These are phyloP conservation scores for Cerastis leucographa DNA, from an alignment of 2,888 invertebrate genomes.

Conservation along the genomic window DNA sequence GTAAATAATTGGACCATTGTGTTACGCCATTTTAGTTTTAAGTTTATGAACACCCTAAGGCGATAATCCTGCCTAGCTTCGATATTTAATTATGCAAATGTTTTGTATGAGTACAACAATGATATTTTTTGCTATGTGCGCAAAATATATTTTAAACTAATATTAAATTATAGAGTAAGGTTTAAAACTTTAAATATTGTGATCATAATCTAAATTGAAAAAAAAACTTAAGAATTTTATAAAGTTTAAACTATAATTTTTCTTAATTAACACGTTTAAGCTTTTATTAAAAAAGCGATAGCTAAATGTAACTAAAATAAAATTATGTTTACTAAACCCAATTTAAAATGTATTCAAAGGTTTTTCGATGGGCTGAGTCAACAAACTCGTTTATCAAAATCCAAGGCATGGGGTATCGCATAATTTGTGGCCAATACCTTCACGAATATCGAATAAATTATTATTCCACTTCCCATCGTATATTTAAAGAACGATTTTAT, in stretches of 20 bases:
- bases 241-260: no score
- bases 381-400: slow-evolving; percentile 53
- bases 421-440: slow-evolving; percentile 43
- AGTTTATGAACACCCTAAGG: slow-evolving; percentile 26
- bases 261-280: background rate
- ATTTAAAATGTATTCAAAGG: background rate
- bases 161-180: slow-evolving; percentile 5
- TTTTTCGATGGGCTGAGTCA: slow-evolving; percentile 31
- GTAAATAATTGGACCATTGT: slow-evolving; percentile 5
- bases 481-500: slow-evolving; percentile 51
- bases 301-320: background rate
- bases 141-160: slow-evolving; percentile 9
- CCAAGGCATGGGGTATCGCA: slow-evolving; percentile 34
- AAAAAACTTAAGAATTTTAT: background rate
- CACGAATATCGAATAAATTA: slow-evolving; percentile 61
- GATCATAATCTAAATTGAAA: background rate
- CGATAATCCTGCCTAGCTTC: slow-evolving; percentile 27
- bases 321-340: background rate
- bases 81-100: slow-evolving; percentile 22
- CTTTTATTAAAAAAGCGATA: background rate
- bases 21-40: slow-evolving; percentile 25
- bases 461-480: slow-evolving; percentile 33
- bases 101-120: slow-evolving; percentile 3
- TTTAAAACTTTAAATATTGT: background rate
- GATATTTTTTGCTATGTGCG: slow-evolving; percentile 5